Evolutionary conservation across 2,888 invertebrate species (phyloP).

Genomic region (Pseudococcus viburni): DNA sequence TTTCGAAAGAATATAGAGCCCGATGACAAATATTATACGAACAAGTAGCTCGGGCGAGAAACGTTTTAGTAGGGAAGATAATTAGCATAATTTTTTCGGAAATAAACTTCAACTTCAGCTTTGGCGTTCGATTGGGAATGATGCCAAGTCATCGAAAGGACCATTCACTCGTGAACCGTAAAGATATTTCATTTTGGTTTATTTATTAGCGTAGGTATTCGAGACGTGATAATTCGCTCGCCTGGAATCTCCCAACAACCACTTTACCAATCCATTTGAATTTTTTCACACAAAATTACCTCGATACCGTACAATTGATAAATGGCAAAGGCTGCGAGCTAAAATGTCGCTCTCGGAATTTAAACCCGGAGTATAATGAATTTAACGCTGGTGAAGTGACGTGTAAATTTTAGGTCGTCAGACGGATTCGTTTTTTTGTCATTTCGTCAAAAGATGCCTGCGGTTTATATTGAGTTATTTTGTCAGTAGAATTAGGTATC

Average conservation of each 20-base stretch:
- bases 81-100: conserved; percentile 40
- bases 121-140: conserved; percentile 19
- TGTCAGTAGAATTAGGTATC: too few relatives aligned
- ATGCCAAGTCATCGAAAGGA: conserved; percentile 44
- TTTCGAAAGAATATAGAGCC: conserved; percentile 32
- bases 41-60: conserved; percentile 15
- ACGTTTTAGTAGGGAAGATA: conserved; percentile 9
- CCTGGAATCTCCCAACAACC: conserved; percentile 13
- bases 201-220: conserved; percentile 14
- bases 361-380: neutral
- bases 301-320: neutral
- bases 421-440: neutral
- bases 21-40: conserved; percentile 37
- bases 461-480: too few relatives aligned
- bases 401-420: neutral
- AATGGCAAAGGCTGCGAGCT: neutral
- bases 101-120: conserved; percentile 43
- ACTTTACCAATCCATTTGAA: conserved; percentile 6
- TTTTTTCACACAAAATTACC: neutral
- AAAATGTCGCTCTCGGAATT: neutral
- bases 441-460: neutral
- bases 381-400: neutral
- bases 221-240: conserved; percentile 25
- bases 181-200: conserved; percentile 38
- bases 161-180: conserved; percentile 36